Evolutionary conservation across 1,140 invertebrate genomes (phyloP).

Genomic region (Heterodera carotae): DNA sequence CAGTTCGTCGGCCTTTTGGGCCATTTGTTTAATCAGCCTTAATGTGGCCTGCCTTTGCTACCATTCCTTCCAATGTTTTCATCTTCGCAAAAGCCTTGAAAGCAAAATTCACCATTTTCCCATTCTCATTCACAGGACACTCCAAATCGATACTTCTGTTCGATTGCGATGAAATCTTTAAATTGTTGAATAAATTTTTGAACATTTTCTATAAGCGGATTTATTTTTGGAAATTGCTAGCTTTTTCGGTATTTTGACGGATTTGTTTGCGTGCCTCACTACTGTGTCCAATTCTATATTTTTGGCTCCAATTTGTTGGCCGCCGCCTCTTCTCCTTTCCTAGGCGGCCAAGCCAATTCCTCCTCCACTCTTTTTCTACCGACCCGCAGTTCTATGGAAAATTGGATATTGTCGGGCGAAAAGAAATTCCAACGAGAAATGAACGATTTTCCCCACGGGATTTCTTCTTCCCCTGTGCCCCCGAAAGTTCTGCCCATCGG

Average conservation of each 20-base stretch:
- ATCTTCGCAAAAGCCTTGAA: background rate
- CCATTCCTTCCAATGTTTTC: background rate
- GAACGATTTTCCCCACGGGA: slow-evolving; percentile 18
- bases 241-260: background rate
- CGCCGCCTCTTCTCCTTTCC: background rate
- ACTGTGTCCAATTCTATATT: slow-evolving; percentile 3
- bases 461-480: background rate
- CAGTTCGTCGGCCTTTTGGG: background rate
- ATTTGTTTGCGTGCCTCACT: background rate
- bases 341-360: too few species aligned
- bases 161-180: background rate
- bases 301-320: slow-evolving; percentile 7
- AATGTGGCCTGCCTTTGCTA: background rate
- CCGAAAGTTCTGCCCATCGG: background rate
- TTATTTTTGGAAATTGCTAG: too few species aligned
- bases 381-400: background rate
- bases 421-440: background rate
- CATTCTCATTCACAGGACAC: background rate
- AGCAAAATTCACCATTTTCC: background rate
- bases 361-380: too few species aligned
- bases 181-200: too few species aligned
- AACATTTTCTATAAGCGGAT: too few species aligned
- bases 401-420: slow-evolving; percentile 8
- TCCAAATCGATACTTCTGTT: background rate
- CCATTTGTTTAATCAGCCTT: background rate